Evolutionary conservation across 2,797 vertebrate genomes (phyloP).

Genomic region (Platalea minor): DNA sequence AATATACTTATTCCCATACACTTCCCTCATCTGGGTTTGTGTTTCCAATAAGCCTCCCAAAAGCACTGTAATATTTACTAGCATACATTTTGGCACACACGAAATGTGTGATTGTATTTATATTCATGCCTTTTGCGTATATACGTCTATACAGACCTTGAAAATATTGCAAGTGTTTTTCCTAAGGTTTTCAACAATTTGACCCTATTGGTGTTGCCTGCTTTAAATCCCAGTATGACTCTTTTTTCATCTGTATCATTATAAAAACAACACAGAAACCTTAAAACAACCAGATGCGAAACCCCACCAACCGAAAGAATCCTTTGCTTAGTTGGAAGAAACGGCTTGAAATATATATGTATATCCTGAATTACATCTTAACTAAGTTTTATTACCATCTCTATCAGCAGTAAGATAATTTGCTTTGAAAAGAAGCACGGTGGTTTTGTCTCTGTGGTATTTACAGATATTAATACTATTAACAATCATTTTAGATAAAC

Average conservation of each 20-base stretch:
- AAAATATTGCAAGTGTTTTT: background rate
- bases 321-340: background rate
- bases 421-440: background rate
- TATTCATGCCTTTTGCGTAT: background rate
- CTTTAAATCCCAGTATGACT: background rate
- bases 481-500: background rate
- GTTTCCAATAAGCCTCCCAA: slow-evolving; percentile 27
- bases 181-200: background rate
- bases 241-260: background rate
- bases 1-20: background rate
- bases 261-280: background rate
- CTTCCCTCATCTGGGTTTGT: slow-evolving; percentile 1
- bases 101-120: background rate
- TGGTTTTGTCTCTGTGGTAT: slow-evolving; percentile 6
- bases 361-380: slow-evolving; percentile 49
- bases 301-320: background rate
- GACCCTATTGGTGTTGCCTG: background rate
- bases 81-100: background rate
- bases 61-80: slow-evolving; percentile 51
- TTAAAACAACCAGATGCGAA: slow-evolving; percentile 7
- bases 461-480: background rate
- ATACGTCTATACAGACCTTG: background rate
- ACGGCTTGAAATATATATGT: background rate
- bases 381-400: background rate
- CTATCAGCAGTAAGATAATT: slow-evolving; percentile 4